These are phyloP conservation scores for Cylas formicarius DNA, from an alignment of 1,140 invertebrate species.

Conservation along the genomic window DNA sequence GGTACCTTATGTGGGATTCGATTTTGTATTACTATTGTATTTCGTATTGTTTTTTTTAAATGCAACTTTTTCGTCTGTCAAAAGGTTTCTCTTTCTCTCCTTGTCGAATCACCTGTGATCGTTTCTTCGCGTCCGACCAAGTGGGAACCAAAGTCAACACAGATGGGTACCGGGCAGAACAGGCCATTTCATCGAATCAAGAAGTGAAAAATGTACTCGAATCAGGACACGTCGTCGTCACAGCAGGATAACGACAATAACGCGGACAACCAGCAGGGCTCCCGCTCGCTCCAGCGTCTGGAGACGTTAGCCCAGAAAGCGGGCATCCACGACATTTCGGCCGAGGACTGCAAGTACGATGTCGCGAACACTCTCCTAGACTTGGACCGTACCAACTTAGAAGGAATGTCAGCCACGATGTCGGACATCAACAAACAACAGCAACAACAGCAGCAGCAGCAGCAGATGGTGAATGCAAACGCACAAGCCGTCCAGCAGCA, in stretches of 20 bases:
- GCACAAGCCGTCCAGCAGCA: slow-evolving; percentile 43
- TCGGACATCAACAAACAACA: slow-evolving; percentile 26
- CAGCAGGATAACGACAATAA: slow-evolving; percentile 25
- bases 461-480: slow-evolving; percentile 34
- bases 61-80: too few species aligned
- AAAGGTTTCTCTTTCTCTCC: too few species aligned
- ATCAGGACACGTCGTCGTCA: slow-evolving; percentile 34
- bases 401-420: slow-evolving; percentile 19
- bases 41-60: too few species aligned
- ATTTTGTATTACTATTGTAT: too few species aligned
- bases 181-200: too few species aligned
- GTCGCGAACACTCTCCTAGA: slow-evolving; percentile 51
- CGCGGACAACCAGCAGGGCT: slow-evolving; percentile 26
- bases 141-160: too few species aligned
- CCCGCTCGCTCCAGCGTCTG: slow-evolving; percentile 54
- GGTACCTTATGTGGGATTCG: too few species aligned
- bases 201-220: slow-evolving; percentile 26
- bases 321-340: slow-evolving; percentile 49
- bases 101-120: too few species aligned
- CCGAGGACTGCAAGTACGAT: slow-evolving; percentile 59
- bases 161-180: too few species aligned
- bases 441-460: slow-evolving; percentile 24
- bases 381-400: slow-evolving; percentile 42
- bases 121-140: too few species aligned
- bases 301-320: slow-evolving; percentile 60